phyloP scores from a whole-genome alignment of 2,113 vertebrate species.

The Oryzias curvinotus region DNA sequence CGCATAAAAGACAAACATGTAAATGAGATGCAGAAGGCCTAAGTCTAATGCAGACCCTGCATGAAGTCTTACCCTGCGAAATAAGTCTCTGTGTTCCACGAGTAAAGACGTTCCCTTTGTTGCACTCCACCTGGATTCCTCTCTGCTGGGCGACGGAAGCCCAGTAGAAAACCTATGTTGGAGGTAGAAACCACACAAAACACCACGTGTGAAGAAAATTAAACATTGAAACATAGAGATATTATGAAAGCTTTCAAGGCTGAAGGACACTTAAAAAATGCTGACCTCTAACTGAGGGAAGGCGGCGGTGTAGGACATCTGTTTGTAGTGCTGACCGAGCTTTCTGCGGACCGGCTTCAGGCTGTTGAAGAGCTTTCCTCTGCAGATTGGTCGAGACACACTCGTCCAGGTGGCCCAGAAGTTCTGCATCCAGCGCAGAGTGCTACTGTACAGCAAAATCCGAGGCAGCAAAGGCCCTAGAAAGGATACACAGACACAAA shows the following conservation, averaged over 20 bases:
- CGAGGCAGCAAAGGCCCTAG: slow-evolving; percentile 86
- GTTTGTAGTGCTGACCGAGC: slow-evolving; percentile 96
- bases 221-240: background rate
- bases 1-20: background rate
- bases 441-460: slow-evolving; percentile 97
- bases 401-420: slow-evolving; percentile 98
- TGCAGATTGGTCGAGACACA: slow-evolving; percentile 93
- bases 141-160: slow-evolving; percentile 98
- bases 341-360: slow-evolving; percentile 90
- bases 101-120: slow-evolving; percentile 92
- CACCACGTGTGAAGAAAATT: background rate
- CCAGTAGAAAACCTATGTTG: slow-evolving; percentile 92
- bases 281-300: slow-evolving; percentile 92
- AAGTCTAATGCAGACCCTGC: background rate
- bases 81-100: slow-evolving; percentile 92
- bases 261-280: slow-evolving; percentile 8
- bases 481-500: background rate
- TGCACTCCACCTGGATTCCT: slow-evolving; percentile 93
- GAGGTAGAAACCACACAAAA: background rate
- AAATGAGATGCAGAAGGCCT: background rate
- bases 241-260: background rate
- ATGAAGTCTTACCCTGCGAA: slow-evolving; percentile 83
- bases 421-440: slow-evolving; percentile 99
- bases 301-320: slow-evolving; percentile 90
- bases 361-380: slow-evolving; percentile 94